Evolutionary conservation across 2,113 vertebrate genomes (phyloP).

Genomic region (Apistogramma diplotaenia): DNA sequence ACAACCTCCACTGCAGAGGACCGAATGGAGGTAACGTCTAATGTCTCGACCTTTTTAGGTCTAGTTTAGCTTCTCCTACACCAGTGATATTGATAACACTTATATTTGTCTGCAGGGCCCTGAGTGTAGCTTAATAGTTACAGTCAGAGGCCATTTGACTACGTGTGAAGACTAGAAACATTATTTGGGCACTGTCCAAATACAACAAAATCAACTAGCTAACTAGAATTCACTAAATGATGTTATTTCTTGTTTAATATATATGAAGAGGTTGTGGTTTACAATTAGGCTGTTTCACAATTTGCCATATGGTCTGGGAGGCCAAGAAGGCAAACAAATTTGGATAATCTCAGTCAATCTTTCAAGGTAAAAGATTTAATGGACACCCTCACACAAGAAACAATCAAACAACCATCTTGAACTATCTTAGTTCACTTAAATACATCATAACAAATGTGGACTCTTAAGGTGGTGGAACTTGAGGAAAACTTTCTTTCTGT

Average conservation of each 20-base stretch:
- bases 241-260: too few relatives aligned
- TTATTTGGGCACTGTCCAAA: neutral
- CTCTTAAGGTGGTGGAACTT: neutral
- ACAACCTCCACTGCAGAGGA: constrained; percentile 88
- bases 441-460: neutral
- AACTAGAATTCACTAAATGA: neutral
- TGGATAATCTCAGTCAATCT: neutral
- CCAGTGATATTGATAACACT: neutral
- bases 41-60: neutral
- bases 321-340: neutral
- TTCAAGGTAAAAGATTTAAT: neutral
- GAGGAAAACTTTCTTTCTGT: neutral
- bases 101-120: neutral
- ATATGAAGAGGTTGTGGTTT: too few relatives aligned
- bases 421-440: neutral
- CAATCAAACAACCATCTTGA: neutral
- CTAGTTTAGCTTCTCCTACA: neutral
- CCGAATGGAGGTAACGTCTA: constrained; percentile 72
- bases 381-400: neutral
- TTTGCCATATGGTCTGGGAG: too few relatives aligned
- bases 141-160: neutral
- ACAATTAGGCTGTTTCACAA: too few relatives aligned
- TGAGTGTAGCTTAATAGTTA: neutral
- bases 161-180: neutral
- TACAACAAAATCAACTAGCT: neutral